Conservation (phyloP, 2,113 vertebrate species). For the Muntiacus reevesi region DNA sequence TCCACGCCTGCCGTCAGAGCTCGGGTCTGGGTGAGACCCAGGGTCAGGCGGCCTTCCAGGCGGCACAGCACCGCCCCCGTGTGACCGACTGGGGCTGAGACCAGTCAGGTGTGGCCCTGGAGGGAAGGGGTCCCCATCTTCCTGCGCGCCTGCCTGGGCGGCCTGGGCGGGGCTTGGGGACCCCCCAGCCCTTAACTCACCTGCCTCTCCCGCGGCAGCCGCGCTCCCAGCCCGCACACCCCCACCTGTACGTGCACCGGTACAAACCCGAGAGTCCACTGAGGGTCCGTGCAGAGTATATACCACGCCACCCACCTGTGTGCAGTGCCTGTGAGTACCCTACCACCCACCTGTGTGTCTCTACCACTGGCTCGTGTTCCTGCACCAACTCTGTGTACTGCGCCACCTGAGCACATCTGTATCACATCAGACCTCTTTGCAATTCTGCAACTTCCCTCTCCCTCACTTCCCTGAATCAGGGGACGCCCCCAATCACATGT, state of each 20-base stretch:
- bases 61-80: neutral
- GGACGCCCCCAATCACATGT: accelerated
- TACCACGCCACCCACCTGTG: too few relatives aligned
- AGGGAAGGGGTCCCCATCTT: too few relatives aligned
- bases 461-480: neutral
- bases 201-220: neutral
- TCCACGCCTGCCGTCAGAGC: neutral
- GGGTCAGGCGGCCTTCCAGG: neutral
- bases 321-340: neutral
- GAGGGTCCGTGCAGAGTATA: neutral
- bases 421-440: neutral
- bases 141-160: neutral
- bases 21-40: neutral
- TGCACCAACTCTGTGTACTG: neutral
- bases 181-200: neutral
- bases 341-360: neutral
- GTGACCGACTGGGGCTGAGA: neutral
- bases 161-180: neutral
- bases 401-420: neutral
- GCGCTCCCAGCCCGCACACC: too few relatives aligned
- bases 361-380: neutral
- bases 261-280: neutral
- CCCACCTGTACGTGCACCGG: neutral
- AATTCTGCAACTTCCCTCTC: neutral
- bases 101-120: too few relatives aligned